Base-by-base conservation (phyloP, 2,888 invertebrate species). In the Andrena haemorrhoa region DNA sequence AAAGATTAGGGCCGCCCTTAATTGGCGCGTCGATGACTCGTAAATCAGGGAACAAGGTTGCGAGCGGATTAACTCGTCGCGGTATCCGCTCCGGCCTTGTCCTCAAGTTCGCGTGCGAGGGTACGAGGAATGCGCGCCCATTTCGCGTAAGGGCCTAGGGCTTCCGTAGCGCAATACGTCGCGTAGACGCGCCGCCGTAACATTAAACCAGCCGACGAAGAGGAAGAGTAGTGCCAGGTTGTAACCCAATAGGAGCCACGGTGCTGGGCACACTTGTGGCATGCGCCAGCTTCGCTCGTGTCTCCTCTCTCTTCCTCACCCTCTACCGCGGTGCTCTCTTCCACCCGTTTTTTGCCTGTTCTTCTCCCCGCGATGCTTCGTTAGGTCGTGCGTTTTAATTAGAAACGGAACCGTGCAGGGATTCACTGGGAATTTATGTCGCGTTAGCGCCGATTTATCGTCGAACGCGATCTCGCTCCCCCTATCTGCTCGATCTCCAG, bases 221-320 rank as follows among this genome's bases (percentile, higher is more conserved):
- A 87, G 76, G 86, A 84, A 73, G 83, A 84, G 81, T 31, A 73
- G 68, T 75, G 79, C 84, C 82, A 83, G 82, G 82, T 87, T 92
- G 93, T 92, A 93, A 93, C 88, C 89, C 89, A 92, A 93, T 92
- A 92, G 91, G 87, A 79, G 88, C 84, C 61, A 63, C 56, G 87
- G 89, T 10, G 56, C 80, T 84, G 89, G 91, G 90, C 92, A 92
- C 93, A 93, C 92, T 93, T 92, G 92, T 91, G 92, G 93, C 93
- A 93, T 93, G 92, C 91, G 92, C 91, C 91, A 86, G 77, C 83
- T 82, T 82, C 76, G 35, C 53, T 65, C 20, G 47, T 12, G 51
- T 69, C 23, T 51, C 51, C 64, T 75, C 83, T 82, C 66, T 51
- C 68, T 75, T 75, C 70, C 71, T 79, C 66, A 63, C 73, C 53